phyloP scores from a whole-genome alignment of 2,888 invertebrate species.

The Kryphioiulus occultus region DNA sequence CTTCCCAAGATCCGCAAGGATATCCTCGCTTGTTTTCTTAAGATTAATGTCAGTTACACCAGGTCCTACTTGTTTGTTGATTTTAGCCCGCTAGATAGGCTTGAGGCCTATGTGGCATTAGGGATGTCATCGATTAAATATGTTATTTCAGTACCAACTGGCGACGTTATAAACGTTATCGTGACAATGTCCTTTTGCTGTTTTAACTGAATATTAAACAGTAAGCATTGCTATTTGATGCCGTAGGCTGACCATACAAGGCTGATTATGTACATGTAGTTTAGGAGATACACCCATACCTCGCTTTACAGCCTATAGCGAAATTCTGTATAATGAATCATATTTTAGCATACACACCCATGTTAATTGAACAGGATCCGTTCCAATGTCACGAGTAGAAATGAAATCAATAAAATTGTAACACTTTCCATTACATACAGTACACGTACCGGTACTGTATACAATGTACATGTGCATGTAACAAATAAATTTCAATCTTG shows the following conservation, averaged over 20 bases:
- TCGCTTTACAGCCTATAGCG: no score
- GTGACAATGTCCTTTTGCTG: background rate
- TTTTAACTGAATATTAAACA: background rate
- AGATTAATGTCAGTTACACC: background rate
- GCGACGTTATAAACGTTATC: background rate
- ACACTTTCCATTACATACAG: no score
- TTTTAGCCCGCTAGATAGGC: background rate
- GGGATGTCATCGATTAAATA: background rate
- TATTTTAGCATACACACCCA: no score
- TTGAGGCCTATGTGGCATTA: background rate
- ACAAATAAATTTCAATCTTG: no score
- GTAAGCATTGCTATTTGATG: background rate
- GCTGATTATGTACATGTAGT: background rate
- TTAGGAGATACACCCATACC: background rate
- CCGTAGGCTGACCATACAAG: no score
- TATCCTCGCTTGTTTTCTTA: background rate
- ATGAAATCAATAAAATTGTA: no score
- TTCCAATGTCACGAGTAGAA: no score
- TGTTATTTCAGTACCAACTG: background rate
- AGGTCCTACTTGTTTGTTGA: background rate
- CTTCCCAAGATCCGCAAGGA: background rate
- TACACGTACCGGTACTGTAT: no score
- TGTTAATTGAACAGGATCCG: no score
- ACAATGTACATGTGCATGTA: no score
- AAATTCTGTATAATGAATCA: no score